Conservation (phyloP, 2,113 vertebrate genomes). For the Carettochelys insculpta region DNA sequence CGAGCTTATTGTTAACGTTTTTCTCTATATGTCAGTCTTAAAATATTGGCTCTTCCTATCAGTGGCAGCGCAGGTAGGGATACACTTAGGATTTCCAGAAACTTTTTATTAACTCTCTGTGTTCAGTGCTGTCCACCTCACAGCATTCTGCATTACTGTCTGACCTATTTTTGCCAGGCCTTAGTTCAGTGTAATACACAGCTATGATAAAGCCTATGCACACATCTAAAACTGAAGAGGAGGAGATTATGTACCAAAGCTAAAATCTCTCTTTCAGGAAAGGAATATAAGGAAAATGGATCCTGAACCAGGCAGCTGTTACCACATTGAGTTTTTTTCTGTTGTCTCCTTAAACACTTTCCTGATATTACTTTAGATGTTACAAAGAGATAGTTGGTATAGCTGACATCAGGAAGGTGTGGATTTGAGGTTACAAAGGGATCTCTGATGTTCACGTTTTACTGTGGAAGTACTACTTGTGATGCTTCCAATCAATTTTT, state of each 20-base stretch:
- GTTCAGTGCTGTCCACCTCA: not conserved
- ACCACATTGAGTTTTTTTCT: not conserved
- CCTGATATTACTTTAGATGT: not conserved
- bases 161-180: not conserved
- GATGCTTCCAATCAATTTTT: not conserved
- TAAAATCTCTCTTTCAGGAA: not conserved
- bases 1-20: not conserved
- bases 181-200: not conserved
- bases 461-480: not conserved
- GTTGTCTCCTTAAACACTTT: not conserved
- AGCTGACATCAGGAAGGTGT: not conserved
- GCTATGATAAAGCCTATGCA: not conserved
- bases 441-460: not conserved
- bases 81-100: not conserved
- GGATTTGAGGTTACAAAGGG: not conserved
- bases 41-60: not conserved
- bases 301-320: not conserved
- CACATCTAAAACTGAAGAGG: not conserved
- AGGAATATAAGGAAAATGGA: not conserved
- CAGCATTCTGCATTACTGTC: not conserved
- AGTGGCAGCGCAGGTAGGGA: not conserved
- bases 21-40: not conserved
- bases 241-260: not conserved
- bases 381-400: not conserved
- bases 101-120: not conserved